These are phyloP conservation scores for Corydoras sp. DNA, from an alignment of 2,113 vertebrate species.

Conservation along the genomic window DNA sequence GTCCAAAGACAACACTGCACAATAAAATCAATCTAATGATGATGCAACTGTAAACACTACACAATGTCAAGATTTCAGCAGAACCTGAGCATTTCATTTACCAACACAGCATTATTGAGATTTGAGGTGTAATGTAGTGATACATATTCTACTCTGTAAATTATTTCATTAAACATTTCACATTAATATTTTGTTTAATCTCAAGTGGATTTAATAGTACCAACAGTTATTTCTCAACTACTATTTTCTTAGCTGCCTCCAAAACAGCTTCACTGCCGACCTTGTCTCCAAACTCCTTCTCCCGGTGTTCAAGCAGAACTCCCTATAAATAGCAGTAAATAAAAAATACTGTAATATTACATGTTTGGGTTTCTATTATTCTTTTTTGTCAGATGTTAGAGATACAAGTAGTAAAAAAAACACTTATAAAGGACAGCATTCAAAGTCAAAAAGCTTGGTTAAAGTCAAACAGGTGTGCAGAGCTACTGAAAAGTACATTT, in stretches of 20 bases:
- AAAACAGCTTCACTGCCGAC: constrained; percentile 75
- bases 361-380: too few relatives aligned
- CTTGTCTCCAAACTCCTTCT: constrained; percentile 93
- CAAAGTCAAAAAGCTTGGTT: too few relatives aligned
- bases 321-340: constrained; percentile 66
- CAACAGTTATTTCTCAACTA: constrained; percentile 55
- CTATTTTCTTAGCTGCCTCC: constrained; percentile 80
- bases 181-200: not conserved
- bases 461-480: too few relatives aligned
- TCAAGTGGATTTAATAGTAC: not conserved
- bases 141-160: not conserved
- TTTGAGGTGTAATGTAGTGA: constrained; percentile 21
- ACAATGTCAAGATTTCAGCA: not conserved
- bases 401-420: too few relatives aligned
- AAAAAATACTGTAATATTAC: not conserved
- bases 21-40: constrained; percentile 35
- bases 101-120: constrained; percentile 17
- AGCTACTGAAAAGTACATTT: too few relatives aligned
- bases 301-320: constrained; percentile 86
- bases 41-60: constrained; percentile 10
- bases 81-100: constrained; percentile 10
- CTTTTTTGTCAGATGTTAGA: too few relatives aligned
- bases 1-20: constrained; percentile 7
- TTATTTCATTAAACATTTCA: not conserved
- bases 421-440: too few relatives aligned